Evolutionary conservation across 2,797 vertebrate genomes (phyloP).

Genomic region (Octomys mimax): DNA sequence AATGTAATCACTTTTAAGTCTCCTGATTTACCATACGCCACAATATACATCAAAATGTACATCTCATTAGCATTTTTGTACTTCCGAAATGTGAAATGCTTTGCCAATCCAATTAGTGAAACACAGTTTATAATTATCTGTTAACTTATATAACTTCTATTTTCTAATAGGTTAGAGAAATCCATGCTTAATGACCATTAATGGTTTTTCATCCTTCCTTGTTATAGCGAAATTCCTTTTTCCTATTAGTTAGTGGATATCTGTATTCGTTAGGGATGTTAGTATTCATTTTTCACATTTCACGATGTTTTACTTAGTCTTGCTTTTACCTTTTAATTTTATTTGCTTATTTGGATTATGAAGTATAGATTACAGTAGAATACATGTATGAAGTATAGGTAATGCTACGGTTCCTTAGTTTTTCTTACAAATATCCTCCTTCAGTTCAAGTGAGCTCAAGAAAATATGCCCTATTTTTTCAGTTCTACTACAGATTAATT

Average conservation of each 20-base stretch:
- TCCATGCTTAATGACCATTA: background rate
- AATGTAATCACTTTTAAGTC: conserved; percentile 7
- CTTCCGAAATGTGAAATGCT: background rate
- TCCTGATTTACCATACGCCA: background rate
- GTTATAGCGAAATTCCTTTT: background rate
- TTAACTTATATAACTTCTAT: background rate
- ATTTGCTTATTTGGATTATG: background rate
- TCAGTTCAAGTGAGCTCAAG: background rate
- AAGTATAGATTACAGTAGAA: background rate
- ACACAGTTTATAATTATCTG: background rate
- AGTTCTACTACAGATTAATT: conserved; percentile 34
- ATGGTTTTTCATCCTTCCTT: background rate
- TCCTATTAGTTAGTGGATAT: background rate
- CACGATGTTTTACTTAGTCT: background rate
- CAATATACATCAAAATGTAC: background rate
- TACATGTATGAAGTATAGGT: background rate
- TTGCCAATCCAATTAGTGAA: background rate
- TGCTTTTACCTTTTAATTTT: conserved; percentile 38
- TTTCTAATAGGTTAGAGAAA: background rate
- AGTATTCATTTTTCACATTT: conserved; percentile 11
- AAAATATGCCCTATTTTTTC: background rate
- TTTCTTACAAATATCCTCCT: background rate
- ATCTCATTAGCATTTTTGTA: background rate
- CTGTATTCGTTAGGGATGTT: background rate
- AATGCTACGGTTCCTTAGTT: background rate